These are phyloP conservation scores for Ciconia stormi DNA, from an alignment of 2,113 vertebrate genomes.

Conservation along the genomic window DNA sequence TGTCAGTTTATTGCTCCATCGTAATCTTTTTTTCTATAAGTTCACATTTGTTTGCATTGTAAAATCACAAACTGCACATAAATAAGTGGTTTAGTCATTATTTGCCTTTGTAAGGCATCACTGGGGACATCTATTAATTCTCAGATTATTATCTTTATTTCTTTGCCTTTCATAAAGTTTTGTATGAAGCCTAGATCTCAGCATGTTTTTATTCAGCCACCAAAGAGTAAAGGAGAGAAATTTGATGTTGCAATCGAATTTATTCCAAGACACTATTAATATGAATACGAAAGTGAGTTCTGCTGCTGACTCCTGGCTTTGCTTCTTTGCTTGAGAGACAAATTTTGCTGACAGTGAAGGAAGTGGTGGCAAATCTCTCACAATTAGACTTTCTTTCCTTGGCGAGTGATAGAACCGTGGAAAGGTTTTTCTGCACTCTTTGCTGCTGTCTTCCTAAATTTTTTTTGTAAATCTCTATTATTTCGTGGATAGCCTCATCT, in stretches of 20 bases:
- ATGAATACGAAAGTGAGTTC: constrained; percentile 30
- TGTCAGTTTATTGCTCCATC: constrained; percentile 47
- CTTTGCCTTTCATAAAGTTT: constrained; percentile 65
- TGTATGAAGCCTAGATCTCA: constrained; percentile 53
- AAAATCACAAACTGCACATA: constrained; percentile 64
- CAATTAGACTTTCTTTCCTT: neutral
- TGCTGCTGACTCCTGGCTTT: neutral
- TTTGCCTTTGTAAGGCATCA: constrained; percentile 64
- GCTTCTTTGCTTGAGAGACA: neutral
- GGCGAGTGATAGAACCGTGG: neutral
- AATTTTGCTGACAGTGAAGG: neutral
- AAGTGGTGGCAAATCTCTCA: neutral
- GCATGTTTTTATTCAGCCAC: constrained; percentile 39
- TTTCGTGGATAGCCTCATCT: neutral
- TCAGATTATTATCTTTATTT: constrained; percentile 61
- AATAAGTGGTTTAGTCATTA: constrained; percentile 56
- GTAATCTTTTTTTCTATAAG: constrained; percentile 18
- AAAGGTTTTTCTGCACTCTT: neutral
- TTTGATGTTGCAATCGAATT: constrained; percentile 44
- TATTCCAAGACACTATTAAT: constrained; percentile 45
- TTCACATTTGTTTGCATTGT: constrained; percentile 60
- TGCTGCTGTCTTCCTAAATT: neutral
- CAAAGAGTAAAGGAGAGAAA: constrained; percentile 42
- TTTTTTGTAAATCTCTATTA: neutral
- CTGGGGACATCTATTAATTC: constrained; percentile 49